These are phyloP conservation scores for Gallinago solitaria DNA, from an alignment of 2,797 vertebrate genomes.

Conservation along the genomic window DNA sequence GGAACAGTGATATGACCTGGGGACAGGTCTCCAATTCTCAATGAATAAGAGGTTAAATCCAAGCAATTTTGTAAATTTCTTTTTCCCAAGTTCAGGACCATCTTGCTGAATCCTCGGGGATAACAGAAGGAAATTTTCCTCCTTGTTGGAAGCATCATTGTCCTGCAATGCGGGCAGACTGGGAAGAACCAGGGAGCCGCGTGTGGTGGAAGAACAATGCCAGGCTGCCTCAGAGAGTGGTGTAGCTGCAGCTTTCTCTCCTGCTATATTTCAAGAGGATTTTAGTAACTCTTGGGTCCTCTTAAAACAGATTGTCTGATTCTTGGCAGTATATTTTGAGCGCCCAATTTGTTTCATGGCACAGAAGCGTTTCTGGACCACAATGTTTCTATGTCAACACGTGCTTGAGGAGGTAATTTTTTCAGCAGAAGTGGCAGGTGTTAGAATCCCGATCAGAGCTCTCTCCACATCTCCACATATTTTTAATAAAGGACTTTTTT, in stretches of 20 bases:
- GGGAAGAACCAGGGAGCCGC: background rate
- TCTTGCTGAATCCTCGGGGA: background rate
- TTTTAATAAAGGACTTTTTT: conserved; percentile 37
- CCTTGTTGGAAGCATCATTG: background rate
- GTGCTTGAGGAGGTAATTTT: conserved; percentile 24
- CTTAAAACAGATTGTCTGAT: conserved; percentile 56
- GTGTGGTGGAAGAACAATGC: background rate
- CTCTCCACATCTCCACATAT: conserved; percentile 8
- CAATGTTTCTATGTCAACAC: conserved; percentile 64
- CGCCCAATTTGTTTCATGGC: conserved; percentile 47
- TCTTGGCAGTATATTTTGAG: conserved; percentile 51
- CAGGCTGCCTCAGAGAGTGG: background rate
- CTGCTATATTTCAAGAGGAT: conserved; percentile 43
- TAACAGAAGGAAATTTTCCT: background rate
- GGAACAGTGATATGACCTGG: background rate
- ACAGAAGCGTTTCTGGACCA: conserved; percentile 43
- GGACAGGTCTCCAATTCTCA: background rate
- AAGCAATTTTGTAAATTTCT: background rate
- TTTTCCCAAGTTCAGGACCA: background rate
- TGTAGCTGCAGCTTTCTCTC: conserved; percentile 10
- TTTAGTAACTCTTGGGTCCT: conserved; percentile 51
- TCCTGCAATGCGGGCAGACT: background rate
- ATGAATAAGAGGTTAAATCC: background rate
- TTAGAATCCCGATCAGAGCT: conserved; percentile 52
- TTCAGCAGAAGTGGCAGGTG: conserved; percentile 42